Percentiles rank a stretch among this genome's conserved stretches.
Evolutionary conservation across 2,113 vertebrate genomes (phyloP).

Genomic region (Saguinus midas): DNA sequence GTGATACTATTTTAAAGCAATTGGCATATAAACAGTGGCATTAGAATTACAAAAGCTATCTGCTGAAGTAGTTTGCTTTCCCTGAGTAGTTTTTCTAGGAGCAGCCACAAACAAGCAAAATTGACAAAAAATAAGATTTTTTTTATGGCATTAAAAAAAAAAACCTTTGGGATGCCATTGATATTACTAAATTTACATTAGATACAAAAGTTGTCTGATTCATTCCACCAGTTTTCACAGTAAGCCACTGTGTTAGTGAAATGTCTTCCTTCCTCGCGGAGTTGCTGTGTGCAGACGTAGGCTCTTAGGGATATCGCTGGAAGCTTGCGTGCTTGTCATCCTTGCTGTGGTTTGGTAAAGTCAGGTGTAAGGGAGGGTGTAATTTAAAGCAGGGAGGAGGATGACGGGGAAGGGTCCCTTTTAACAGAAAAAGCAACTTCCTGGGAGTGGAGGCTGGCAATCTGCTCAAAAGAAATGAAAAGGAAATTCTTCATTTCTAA

Average conservation of each 20-base stretch:
- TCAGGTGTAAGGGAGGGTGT: not conserved
- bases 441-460: constrained; percentile 67
- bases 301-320: not conserved
- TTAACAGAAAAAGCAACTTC: constrained; percentile 51
- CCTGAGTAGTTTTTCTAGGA: not conserved
- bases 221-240: not conserved
- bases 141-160: not conserved
- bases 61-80: constrained; percentile 48
- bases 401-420: not conserved
- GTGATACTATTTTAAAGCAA: constrained; percentile 44
- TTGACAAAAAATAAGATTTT: not conserved
- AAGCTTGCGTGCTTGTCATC: not conserved
- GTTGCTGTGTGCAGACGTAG: not conserved
- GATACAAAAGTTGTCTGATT: not conserved
- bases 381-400: not conserved
- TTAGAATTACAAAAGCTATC: constrained; percentile 16
- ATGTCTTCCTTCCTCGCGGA: not conserved
- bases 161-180: not conserved
- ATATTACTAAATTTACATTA: not conserved
- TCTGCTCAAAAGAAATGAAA: constrained; percentile 82
- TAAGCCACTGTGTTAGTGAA: not conserved
- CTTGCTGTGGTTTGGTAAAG: constrained; percentile 7
- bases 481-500: constrained; percentile 85
- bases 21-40: constrained; percentile 4
- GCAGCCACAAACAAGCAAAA: not conserved